phyloP scores from a whole-genome alignment of 2,797 vertebrate genomes.

The Sternotherus odoratus region DNA sequence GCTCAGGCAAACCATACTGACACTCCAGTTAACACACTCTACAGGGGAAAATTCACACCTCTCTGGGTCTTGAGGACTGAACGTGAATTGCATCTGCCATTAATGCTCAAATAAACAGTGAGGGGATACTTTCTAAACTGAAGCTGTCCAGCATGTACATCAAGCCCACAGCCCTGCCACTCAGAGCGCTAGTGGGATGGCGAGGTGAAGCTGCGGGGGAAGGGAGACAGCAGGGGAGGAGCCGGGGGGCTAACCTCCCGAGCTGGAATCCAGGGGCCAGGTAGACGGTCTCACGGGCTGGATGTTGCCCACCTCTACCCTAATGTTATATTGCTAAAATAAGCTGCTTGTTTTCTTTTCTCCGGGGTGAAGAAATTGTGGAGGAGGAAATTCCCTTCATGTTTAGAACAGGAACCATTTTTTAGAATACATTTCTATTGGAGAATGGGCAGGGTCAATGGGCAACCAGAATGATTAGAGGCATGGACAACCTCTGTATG shows the following conservation, averaged over 20 bases:
- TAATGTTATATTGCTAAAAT: neutral
- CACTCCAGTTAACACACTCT: neutral
- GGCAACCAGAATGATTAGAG: neutral
- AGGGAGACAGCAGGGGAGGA: too few relatives aligned
- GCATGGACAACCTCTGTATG: neutral
- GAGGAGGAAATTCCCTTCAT: neutral
- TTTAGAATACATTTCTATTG: neutral
- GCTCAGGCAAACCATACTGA: neutral
- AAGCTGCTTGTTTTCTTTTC: rapidly evolving
- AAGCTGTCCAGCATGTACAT: neutral
- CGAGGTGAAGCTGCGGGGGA: too few relatives aligned
- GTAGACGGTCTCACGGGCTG: too few relatives aligned
- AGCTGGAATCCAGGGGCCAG: too few relatives aligned
- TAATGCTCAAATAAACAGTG: slow-evolving; percentile 17
- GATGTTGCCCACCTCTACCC: too few relatives aligned
- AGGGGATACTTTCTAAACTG: neutral
- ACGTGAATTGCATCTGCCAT: neutral
- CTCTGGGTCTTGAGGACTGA: neutral
- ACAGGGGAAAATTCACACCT: neutral
- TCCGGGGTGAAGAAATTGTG: neutral
- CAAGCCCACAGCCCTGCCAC: too few relatives aligned
- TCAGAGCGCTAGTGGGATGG: too few relatives aligned
- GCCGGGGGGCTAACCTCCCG: too few relatives aligned
- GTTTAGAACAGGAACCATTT: neutral
- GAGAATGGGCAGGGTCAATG: neutral